Conservation (phyloP, 2,888 invertebrate genomes). For the Lasioglossum oenotherae region DNA sequence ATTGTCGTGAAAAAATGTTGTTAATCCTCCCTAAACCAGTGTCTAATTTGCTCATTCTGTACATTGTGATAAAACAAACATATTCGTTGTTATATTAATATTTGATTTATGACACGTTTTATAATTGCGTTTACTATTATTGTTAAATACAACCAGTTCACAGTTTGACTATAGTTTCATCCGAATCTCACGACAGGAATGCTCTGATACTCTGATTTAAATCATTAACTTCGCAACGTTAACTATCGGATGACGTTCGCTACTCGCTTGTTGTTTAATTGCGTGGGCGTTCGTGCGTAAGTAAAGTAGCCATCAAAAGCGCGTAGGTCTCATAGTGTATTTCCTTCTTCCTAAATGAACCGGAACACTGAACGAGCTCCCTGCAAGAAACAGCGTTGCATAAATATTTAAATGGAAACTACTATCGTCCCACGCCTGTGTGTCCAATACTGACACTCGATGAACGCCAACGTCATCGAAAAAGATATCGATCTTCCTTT, state of each 20-base stretch:
- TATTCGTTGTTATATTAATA: no score
- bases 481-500: not conserved
- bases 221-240: no score
- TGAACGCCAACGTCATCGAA: slow-evolving; percentile 9
- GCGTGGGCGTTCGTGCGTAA: slow-evolving; percentile 62
- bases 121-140: not conserved
- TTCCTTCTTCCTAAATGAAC: slow-evolving; percentile 59
- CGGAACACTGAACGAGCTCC: slow-evolving; percentile 45
- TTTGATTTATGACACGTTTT: no score
- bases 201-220: no score
- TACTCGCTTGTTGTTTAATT: slow-evolving; percentile 58
- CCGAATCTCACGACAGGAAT: no score
- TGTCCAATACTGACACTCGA: slow-evolving; percentile 13
- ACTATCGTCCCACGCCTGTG: slow-evolving; percentile 16
- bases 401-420: slow-evolving; percentile 30
- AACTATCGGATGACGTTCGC: slow-evolving; percentile 21
- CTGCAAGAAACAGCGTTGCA: slow-evolving; percentile 25
- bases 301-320: slow-evolving; percentile 48
- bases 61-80: no score
- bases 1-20: no score
- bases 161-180: no score
- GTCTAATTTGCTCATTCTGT: no score
- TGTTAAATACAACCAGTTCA: not conserved
- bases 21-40: no score
- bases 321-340: slow-evolving; percentile 47